Evolutionary conservation across 2,888 invertebrate genomes (phyloP).

Genomic region (Biston betularia): DNA sequence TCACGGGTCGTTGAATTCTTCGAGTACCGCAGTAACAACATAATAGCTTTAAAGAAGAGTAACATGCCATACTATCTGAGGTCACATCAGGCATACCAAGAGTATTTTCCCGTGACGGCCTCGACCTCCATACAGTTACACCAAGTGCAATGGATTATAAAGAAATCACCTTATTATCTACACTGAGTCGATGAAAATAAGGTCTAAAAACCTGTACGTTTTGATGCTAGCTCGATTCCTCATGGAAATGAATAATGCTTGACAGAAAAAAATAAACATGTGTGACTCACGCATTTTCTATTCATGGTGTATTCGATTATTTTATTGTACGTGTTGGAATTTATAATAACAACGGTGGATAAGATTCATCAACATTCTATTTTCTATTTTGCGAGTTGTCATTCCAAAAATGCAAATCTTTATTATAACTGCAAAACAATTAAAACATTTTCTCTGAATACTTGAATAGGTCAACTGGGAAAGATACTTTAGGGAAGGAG

Average conservation of each 20-base stretch:
- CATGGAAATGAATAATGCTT: constrained; percentile 66
- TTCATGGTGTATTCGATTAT: constrained; percentile 37
- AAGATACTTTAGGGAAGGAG: too few species aligned
- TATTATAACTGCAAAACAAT: not conserved
- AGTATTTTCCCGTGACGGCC: constrained; percentile 80
- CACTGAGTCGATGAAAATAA: constrained; percentile 7
- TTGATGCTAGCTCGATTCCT: constrained; percentile 59
- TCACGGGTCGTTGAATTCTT: constrained; percentile 36
- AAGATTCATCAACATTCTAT: not conserved
- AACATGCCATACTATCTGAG: constrained; percentile 60
- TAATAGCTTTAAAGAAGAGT: constrained; percentile 48
- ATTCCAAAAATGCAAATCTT: constrained; percentile 5
- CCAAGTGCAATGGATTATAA: constrained; percentile 29
- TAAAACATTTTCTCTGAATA: not conserved
- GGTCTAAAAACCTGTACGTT: constrained; percentile 15
- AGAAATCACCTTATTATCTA: constrained; percentile 13
- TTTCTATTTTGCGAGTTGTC: not conserved
- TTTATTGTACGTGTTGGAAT: constrained; percentile 38
- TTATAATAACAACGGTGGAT: constrained; percentile 19
- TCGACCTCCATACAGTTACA: constrained; percentile 66
- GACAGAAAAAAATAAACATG: constrained; percentile 46
- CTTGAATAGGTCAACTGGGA: not conserved
- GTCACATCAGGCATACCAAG: constrained; percentile 65
- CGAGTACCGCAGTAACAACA: constrained; percentile 37
- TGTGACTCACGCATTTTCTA: constrained; percentile 53